Percentiles rank a stretch among this genome's conserved stretches.
Conservation (phyloP, 1,140 invertebrate species). For the Aphidius gifuensis region DNA sequence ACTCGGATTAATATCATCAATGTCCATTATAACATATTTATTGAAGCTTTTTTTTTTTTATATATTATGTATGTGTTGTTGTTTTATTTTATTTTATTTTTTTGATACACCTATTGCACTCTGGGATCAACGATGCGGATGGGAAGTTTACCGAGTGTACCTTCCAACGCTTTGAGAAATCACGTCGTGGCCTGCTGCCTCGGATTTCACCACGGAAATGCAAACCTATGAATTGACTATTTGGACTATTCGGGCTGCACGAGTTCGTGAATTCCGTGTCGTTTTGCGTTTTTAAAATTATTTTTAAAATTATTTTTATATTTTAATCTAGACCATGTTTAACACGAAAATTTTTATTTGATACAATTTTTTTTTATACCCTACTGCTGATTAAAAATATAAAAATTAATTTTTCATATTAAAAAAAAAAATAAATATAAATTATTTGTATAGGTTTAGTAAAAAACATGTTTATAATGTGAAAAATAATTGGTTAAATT, state of each 20-base stretch:
- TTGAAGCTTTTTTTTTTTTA: neutral
- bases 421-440: no score
- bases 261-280: constrained; percentile 20
- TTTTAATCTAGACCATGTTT: no score
- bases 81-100: no score
- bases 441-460: no score
- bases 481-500: no score
- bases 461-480: no score
- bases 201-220: constrained; percentile 45
- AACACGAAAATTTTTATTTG: neutral
- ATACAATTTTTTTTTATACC: neutral
- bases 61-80: neutral
- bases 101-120: constrained; percentile 12
- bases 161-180: constrained; percentile 33
- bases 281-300: neutral
- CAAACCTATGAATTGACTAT: constrained; percentile 28
- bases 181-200: constrained; percentile 38
- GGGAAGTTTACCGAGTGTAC: constrained; percentile 12
- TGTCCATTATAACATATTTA: no score
- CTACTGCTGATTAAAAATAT: no score
- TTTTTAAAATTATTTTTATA: neutral
- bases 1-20: constrained; percentile 24
- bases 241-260: constrained; percentile 4
- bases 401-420: neutral
- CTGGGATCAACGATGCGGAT: constrained; percentile 11